phyloP scores from a whole-genome alignment of 2,113 vertebrate species.

The Pseudopipra pipra region DNA sequence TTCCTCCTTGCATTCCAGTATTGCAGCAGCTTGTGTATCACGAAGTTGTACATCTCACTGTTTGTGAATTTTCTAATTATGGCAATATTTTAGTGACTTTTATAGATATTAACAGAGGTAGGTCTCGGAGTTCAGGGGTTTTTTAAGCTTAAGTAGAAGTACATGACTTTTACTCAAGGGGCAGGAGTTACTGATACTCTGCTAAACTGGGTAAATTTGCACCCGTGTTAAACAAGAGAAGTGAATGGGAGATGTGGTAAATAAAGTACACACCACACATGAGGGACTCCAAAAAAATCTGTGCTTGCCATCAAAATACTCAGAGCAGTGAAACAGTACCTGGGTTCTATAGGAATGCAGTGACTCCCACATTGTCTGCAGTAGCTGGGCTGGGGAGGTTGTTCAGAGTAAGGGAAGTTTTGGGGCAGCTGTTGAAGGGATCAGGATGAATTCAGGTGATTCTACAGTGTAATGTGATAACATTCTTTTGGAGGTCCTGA shows the following conservation, averaged over 20 bases:
- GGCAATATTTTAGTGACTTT: background rate
- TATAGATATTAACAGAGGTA: background rate
- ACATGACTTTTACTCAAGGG: background rate
- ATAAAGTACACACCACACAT: background rate
- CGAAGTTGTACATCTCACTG: background rate
- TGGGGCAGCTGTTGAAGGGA: background rate
- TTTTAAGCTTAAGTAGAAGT: background rate
- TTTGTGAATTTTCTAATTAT: background rate
- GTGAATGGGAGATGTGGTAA: background rate
- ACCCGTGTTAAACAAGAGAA: background rate
- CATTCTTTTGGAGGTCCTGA: background rate
- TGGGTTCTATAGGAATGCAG: background rate
- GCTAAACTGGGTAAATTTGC: background rate
- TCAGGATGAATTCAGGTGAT: background rate
- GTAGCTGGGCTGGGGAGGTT: background rate
- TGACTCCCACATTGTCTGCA: background rate
- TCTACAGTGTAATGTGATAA: background rate
- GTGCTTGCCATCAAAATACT: background rate
- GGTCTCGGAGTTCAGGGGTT: background rate
- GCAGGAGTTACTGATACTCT: background rate
- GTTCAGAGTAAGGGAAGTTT: background rate
- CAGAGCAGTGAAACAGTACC: background rate
- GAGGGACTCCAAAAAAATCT: background rate
- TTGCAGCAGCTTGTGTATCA: background rate
- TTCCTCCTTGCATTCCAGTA: background rate